Evolutionary conservation across 53 echinoderm and acorn worm species (phyloP), one percentile per base, ranked within the genome.

Genomic region (Henricia sp.): DNA sequence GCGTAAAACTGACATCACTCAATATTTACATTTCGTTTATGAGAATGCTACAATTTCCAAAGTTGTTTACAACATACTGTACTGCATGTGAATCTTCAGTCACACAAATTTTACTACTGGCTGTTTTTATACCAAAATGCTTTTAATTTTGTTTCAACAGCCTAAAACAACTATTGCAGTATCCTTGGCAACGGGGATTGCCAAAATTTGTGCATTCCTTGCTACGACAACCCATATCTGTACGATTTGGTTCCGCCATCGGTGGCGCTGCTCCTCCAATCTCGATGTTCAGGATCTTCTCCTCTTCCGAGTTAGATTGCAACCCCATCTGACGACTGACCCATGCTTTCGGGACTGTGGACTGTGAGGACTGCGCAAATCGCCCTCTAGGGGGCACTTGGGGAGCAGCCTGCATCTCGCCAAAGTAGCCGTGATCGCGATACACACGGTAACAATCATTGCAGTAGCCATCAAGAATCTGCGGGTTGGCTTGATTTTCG

Each of bases 381-480:
- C 62, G 85, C 34, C 65, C 65, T 48, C 37, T 86, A 26, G 37
- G 65, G 66, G 17, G 57, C 13, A 4, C 32, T 28, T n/a, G 58
- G 30, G 57, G 55, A 30, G 1, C 65, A 3, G 63, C 60, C 27
- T 48, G 16, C 19, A 16, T 14, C 19, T 28, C 48, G n/a, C 19
- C 24, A 0, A 43, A 28, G 37, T 58, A 36, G 68, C 43, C 63
- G 11, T 65, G 63, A 0, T 36, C 13, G 38, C 59, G 46, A 66
- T 91, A 94, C 19, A 82, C 83, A 24, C 52, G 51, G 70, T 89
- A 89, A 50, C 94, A 94, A 4, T 89, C 71, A 37, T 89, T 88
- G 20, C 94, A 94, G 69, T 67, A 89, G 8, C 94, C 94, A 5
- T 94, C 84, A 38, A 91, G 34, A 29, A 91, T 86, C 62, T 94